phyloP scores from a whole-genome alignment of 1,140 invertebrate genomes.

The Orchesella cincta region DNA sequence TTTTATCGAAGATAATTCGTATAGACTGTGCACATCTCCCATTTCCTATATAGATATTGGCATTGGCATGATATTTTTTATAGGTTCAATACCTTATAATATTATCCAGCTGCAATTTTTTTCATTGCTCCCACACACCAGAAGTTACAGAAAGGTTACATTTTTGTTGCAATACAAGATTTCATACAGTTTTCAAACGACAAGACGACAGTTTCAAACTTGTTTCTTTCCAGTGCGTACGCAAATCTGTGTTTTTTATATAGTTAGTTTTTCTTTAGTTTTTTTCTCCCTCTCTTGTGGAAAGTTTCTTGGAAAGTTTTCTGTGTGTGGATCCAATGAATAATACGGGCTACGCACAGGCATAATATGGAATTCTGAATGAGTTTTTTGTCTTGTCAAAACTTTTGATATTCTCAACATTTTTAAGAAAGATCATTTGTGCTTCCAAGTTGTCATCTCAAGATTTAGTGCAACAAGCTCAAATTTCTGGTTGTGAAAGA shows the following conservation, averaged over 20 bases:
- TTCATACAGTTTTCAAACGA: neutral
- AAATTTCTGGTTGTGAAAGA: too few species aligned
- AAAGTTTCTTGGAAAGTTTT: neutral
- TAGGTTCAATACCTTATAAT: constrained; percentile 9
- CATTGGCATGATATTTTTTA: too few species aligned
- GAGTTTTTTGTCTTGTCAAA: too few species aligned
- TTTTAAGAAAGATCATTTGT: too few species aligned
- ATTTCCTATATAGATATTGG: too few species aligned
- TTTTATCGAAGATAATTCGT: too few species aligned
- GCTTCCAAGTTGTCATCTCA: too few species aligned
- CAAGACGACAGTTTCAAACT: neutral
- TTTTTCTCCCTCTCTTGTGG: neutral
- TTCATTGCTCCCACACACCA: neutral
- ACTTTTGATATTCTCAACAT: too few species aligned
- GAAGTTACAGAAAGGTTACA: neutral
- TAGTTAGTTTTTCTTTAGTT: neutral
- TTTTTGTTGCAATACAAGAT: neutral
- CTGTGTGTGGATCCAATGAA: neutral
- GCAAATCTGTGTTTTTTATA: neutral
- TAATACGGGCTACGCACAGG: too few species aligned
- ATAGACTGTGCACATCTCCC: too few species aligned
- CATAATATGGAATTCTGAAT: too few species aligned
- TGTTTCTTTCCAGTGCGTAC: neutral
- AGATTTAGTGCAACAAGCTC: too few species aligned
- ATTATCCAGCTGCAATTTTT: neutral